These are phyloP conservation scores for Spea bombifrons DNA, from an alignment of 2,113 vertebrate species.

Conservation along the genomic window DNA sequence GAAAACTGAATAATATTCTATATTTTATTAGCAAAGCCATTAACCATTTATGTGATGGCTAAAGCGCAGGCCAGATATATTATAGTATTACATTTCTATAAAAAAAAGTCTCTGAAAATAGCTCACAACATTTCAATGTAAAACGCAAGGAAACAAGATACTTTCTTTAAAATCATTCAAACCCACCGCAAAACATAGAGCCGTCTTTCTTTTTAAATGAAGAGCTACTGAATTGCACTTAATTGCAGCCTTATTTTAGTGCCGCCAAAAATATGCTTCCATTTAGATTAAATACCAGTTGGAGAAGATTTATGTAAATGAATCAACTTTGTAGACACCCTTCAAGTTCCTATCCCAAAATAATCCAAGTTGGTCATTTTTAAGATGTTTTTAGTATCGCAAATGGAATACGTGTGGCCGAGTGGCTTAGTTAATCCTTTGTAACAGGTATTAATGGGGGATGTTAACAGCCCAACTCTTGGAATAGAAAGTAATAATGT, in stretches of 20 bases:
- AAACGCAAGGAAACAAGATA: conserved; percentile 5
- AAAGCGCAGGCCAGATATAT: not conserved
- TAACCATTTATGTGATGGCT: not conserved
- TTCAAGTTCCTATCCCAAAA: conserved; percentile 36
- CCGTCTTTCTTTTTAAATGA: conserved; percentile 21
- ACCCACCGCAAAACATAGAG: conserved; percentile 18
- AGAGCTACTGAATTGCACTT: conserved; percentile 12
- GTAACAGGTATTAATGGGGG: conserved; percentile 60
- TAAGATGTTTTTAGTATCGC: conserved; percentile 16
- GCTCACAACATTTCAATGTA: not conserved
- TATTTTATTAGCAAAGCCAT: not conserved
- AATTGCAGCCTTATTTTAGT: conserved; percentile 48
- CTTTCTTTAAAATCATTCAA: conserved; percentile 18
- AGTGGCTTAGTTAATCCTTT: conserved; percentile 48
- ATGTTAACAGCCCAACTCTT: conserved; percentile 60
- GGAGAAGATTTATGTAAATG: conserved; percentile 32
- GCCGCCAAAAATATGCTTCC: conserved; percentile 48
- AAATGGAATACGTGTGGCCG: conserved; percentile 6
- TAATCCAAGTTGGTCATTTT: conserved; percentile 47
- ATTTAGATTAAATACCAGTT: conserved; percentile 49
- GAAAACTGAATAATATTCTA: too few species aligned
- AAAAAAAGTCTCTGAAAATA: not conserved
- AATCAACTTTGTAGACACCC: conserved; percentile 43
- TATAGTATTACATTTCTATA: not conserved
- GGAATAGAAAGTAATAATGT: conserved; percentile 54